These are phyloP conservation scores for Mesopsocus fuscifrons DNA, from an alignment of 2,888 invertebrate species.

Conservation along the genomic window DNA sequence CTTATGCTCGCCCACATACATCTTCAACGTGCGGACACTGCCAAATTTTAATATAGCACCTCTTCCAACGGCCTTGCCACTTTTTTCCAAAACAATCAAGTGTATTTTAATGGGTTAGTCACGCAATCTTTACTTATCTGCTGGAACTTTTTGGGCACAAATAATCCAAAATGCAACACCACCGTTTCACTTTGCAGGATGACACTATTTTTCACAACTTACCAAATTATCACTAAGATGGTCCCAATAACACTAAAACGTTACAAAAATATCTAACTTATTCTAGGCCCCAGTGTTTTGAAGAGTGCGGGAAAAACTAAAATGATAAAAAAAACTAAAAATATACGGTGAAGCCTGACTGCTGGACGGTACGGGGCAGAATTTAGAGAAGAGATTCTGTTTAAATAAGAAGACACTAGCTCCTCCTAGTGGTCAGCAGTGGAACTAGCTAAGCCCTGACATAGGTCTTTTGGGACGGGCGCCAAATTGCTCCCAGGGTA, in stretches of 20 bases:
- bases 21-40: too few relatives aligned
- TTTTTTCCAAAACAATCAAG: too few relatives aligned
- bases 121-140: too few relatives aligned
- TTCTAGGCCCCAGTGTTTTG: too few relatives aligned
- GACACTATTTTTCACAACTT: slow-evolving; percentile 17
- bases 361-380: slow-evolving; percentile 35
- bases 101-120: too few relatives aligned
- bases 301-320: slow-evolving; percentile 16
- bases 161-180: not conserved
- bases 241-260: too few relatives aligned
- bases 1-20: too few relatives aligned
- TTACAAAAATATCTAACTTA: too few relatives aligned
- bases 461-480: slow-evolving; percentile 1
- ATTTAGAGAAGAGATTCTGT: slow-evolving; percentile 25
- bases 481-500: too few relatives aligned
- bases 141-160: slow-evolving; percentile 11
- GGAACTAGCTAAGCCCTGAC: slow-evolving; percentile 14
- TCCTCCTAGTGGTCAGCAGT: slow-evolving; percentile 25
- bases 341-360: slow-evolving; percentile 28
- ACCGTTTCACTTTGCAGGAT: slow-evolving; percentile 32
- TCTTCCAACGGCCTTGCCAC: too few relatives aligned
- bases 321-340: slow-evolving; percentile 17
- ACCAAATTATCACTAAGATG: too few relatives aligned
- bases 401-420: slow-evolving; percentile 39
- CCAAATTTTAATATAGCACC: too few relatives aligned